A percentile compares a stretch with the other conserved stretches of the same genome.
Conservation (phyloP, 2,888 invertebrate genomes). For the Pimpla rufipes region DNA sequence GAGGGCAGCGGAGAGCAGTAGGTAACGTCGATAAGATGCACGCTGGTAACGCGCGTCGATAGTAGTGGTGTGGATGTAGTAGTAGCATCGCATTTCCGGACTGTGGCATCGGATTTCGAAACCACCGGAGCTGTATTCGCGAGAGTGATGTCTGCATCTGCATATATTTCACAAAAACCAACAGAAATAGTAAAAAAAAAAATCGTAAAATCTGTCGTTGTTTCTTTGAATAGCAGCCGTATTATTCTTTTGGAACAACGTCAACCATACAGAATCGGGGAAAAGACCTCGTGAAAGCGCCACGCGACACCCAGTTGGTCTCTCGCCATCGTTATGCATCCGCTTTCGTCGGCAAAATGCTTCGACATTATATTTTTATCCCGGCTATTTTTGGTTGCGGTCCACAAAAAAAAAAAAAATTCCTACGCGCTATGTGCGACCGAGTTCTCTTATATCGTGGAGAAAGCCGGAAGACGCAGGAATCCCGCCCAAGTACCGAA, state of each 20-base stretch:
- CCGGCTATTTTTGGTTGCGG: slow-evolving; percentile 53
- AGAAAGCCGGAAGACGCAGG: neutral
- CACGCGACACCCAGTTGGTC: slow-evolving; percentile 44
- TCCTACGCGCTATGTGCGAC: neutral
- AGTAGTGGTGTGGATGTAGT: neutral
- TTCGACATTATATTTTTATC: slow-evolving; percentile 56
- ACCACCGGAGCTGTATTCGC: neutral
- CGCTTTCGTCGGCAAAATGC: slow-evolving; percentile 50
- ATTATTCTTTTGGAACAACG: slow-evolving; percentile 3
- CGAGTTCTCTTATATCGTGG: neutral
- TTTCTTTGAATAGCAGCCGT: neutral
- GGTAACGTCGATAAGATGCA: neutral
- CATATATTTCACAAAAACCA: neutral
- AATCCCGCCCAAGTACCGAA: slow-evolving; percentile 2
- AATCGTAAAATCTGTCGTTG: neutral
- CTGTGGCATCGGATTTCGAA: slow-evolving; percentile 41
- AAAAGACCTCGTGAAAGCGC: slow-evolving; percentile 31
- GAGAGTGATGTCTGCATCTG: neutral
- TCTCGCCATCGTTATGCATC: slow-evolving; percentile 17
- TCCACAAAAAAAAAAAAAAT: slow-evolving; percentile 34
- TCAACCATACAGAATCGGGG: neutral
- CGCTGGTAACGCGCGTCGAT: no score
- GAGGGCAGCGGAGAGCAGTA: neutral
- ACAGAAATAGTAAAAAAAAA: neutral
- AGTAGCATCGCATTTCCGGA: slow-evolving; percentile 38